phyloP scores from a whole-genome alignment of 2,113 vertebrate genomes.

The Proterorhinus semilunaris region DNA sequence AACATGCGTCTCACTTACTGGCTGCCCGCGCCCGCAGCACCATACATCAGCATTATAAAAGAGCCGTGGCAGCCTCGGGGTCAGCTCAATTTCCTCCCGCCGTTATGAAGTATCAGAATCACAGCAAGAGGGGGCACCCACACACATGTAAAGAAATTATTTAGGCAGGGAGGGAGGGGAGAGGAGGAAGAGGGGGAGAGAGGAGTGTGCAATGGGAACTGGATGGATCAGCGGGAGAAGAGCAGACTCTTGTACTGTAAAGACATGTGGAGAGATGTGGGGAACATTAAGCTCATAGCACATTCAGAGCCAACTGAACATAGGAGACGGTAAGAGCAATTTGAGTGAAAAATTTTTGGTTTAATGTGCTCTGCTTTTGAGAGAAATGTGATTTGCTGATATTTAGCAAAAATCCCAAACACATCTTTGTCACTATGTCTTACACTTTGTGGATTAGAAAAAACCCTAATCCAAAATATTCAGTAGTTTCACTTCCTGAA shows the following conservation, averaged over 20 bases:
- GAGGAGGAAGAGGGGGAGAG: constrained; percentile 2
- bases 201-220: constrained; percentile 54
- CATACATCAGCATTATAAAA: constrained; percentile 79
- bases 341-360: constrained; percentile 40
- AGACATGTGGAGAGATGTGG: constrained; percentile 39
- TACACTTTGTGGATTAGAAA: too few relatives aligned
- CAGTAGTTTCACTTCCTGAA: too few relatives aligned
- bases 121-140: constrained; percentile 64
- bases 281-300: constrained; percentile 52
- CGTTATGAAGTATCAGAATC: constrained; percentile 74
- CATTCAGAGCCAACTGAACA: constrained; percentile 35
- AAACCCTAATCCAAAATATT: too few relatives aligned
- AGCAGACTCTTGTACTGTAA: constrained; percentile 46
- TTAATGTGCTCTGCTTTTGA: constrained; percentile 50
- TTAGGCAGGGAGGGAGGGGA: constrained; percentile 47
- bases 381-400: not conserved
- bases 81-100: constrained; percentile 78
- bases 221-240: constrained; percentile 65
- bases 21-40: constrained; percentile 61
- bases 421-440: too few relatives aligned
- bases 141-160: constrained; percentile 71
- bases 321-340: constrained; percentile 40
- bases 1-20: constrained; percentile 81
- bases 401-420: too few relatives aligned
- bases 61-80: constrained; percentile 73